phyloP scores from a whole-genome alignment of 2,797 vertebrate species.

The Gymnoscopelus braueri region DNA sequence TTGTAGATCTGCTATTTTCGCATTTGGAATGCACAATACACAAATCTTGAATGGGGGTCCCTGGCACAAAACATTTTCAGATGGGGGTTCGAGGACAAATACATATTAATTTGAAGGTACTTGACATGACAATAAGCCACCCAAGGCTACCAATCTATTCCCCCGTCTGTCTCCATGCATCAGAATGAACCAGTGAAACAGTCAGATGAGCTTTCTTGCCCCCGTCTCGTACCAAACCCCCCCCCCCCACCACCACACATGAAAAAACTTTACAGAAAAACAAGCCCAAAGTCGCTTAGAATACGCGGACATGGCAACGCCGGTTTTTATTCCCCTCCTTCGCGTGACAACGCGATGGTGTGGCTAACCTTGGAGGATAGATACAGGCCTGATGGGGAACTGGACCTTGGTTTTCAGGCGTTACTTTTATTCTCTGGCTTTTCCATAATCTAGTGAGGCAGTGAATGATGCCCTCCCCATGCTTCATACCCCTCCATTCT shows the following conservation, averaged over 20 bases:
- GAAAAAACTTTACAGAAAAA: no score
- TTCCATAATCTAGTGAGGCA: conserved; percentile 62
- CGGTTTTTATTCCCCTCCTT: conserved; percentile 50
- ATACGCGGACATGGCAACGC: no score
- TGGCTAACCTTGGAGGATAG: conserved; percentile 69
- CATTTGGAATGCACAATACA: no score
- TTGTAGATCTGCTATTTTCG: no score
- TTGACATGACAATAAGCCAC: conserved; percentile 53
- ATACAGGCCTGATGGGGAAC: conserved; percentile 65
- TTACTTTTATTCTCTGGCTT: conserved; percentile 66
- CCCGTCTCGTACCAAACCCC: no score
- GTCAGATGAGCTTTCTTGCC: conserved; percentile 63
- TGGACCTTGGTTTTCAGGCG: conserved; percentile 74
- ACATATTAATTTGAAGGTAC: no score
- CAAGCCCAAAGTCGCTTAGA: no score
- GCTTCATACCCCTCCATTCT: conserved; percentile 61
- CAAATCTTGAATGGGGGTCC: no score
- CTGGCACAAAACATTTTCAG: no score
- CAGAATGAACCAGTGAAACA: conserved; percentile 82
- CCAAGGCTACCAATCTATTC: conserved; percentile 88
- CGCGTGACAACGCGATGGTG: conserved; percentile 64
- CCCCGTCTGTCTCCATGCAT: conserved; percentile 81
- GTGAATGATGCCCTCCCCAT: conserved; percentile 66
- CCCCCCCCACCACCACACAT: no score
- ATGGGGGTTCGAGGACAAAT: no score